Conservation (phyloP, 1,140 invertebrate genomes). For the Agrypnia vestita region DNA sequence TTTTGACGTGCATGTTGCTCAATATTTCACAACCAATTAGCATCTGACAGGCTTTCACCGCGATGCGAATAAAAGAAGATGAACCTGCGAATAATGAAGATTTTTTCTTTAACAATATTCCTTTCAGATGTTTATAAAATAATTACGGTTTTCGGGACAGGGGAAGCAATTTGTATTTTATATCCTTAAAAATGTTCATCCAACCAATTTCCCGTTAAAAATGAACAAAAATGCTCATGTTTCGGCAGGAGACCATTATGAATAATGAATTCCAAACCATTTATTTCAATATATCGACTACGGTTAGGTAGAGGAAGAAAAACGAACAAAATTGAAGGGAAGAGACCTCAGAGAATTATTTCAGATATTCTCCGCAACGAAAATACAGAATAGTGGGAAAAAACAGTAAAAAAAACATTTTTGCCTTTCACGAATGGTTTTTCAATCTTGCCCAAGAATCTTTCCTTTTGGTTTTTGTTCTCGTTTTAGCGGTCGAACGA, state of each 20-base stretch:
- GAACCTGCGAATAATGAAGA: too few species aligned
- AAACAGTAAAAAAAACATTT: neutral
- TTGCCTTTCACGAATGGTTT: neutral
- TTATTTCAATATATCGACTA: slow-evolving; percentile 56
- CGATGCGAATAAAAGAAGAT: too few species aligned
- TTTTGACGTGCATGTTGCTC: too few species aligned
- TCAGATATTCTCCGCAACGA: neutral
- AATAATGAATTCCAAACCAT: slow-evolving; percentile 53
- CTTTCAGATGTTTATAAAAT: too few species aligned
- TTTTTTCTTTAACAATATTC: too few species aligned
- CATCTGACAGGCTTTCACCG: too few species aligned
- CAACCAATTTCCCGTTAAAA: slow-evolving; percentile 38
- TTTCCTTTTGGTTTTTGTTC: neutral
- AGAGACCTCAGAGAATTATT: slow-evolving; percentile 26
- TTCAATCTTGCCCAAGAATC: neutral
- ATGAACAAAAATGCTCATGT: slow-evolving; percentile 38
- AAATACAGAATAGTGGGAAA: neutral
- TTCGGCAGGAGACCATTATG: slow-evolving; percentile 49
- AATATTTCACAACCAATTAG: too few species aligned
- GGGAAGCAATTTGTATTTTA: neutral
- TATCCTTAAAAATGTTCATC: slow-evolving; percentile 32
- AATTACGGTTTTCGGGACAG: too few species aligned
- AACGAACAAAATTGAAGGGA: slow-evolving; percentile 43
- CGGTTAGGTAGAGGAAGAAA: slow-evolving; percentile 29
- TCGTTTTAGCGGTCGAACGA: too few species aligned